phyloP scores from a whole-genome alignment of 1,140 invertebrate genomes.

The Pogonognathellus flavescens region DNA sequence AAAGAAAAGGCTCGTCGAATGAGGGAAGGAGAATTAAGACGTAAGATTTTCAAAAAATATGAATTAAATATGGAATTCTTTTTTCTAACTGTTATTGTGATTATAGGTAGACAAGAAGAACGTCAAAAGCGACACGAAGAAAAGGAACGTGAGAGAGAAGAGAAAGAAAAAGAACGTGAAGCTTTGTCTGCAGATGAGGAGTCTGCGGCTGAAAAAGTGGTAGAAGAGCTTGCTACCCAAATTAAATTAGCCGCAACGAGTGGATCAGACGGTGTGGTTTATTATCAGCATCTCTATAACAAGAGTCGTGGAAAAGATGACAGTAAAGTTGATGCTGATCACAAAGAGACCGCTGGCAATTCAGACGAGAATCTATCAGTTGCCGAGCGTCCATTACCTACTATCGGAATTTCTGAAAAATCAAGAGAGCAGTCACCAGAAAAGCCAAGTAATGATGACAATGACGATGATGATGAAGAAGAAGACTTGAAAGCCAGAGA shows the following conservation, averaged over 20 bases:
- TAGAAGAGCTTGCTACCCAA: constrained; percentile 8
- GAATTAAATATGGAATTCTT: too few species aligned
- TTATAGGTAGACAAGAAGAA: constrained; percentile 72
- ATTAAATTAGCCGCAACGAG: constrained; percentile 54
- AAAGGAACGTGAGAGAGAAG: constrained; percentile 66
- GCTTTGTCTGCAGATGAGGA: constrained; percentile 29
- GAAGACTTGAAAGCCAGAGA: constrained; percentile 51
- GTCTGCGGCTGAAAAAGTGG: constrained; percentile 46
- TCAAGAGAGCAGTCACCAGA: neutral
- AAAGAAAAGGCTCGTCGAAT: constrained; percentile 77
- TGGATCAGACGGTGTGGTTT: constrained; percentile 61
- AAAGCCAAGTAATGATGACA: constrained; percentile 51
- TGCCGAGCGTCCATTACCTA: neutral
- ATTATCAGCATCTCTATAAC: constrained; percentile 65
- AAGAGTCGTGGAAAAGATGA: constrained; percentile 22
- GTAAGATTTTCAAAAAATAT: constrained; percentile 55
- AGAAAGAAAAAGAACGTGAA: constrained; percentile 36
- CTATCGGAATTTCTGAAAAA: constrained; percentile 31
- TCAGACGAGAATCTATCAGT: neutral
- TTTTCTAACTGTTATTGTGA: too few species aligned
- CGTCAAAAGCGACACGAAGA: constrained; percentile 75
- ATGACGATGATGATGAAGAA: constrained; percentile 64
- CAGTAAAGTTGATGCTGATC: constrained; percentile 10
- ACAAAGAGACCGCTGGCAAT: neutral
- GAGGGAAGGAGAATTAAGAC: constrained; percentile 76